Evolutionary conservation across 2,113 vertebrate species (phyloP).

Genomic region (Malurus cyaneus): DNA sequence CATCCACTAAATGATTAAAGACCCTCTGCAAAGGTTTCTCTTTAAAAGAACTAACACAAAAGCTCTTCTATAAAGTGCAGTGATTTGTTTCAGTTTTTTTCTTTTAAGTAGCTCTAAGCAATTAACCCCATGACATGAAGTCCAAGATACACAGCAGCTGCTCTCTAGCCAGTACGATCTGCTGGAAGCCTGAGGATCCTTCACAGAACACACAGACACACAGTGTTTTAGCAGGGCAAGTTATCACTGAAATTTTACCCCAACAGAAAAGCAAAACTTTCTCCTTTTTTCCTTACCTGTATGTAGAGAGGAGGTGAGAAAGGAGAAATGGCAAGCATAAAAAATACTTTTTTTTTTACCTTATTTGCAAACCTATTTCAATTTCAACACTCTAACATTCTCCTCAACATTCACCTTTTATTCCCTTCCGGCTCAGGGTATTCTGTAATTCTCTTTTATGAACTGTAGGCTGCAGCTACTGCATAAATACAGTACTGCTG

Average conservation of each 20-base stretch:
- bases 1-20: not conserved
- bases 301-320: fast-evolving
- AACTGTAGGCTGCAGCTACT: not conserved
- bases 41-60: not conserved
- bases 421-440: not conserved
- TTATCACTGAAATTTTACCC: not conserved
- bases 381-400: not conserved
- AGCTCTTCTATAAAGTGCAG: not conserved
- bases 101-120: not conserved
- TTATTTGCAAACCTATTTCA: not conserved
- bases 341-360: not conserved
- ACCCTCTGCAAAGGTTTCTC: not conserved
- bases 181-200: not conserved
- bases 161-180: not conserved
- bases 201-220: not conserved
- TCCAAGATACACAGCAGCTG: not conserved
- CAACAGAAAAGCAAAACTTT: not conserved
- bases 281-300: not conserved
- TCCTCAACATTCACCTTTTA: not conserved
- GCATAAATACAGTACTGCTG: not conserved
- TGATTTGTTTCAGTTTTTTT: not conserved
- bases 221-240: not conserved
- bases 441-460: not conserved
- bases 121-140: not conserved
- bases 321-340: not conserved